Conservation (phyloP, 2,113 vertebrate species). For the Nothocercus julius region DNA sequence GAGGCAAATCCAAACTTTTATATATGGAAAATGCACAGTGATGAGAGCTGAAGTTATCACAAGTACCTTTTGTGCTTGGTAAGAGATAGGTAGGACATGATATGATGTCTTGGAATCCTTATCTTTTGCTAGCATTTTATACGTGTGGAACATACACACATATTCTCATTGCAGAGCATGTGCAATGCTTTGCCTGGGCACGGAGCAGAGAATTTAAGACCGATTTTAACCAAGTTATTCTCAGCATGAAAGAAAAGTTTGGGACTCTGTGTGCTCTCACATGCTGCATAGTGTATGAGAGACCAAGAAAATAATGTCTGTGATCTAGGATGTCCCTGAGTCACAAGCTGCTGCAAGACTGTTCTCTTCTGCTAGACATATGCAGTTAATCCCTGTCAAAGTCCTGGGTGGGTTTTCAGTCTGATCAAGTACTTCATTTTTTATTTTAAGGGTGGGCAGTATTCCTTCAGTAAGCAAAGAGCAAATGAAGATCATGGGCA, state of each 20-base stretch:
- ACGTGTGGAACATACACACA: background rate
- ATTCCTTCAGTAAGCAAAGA: background rate
- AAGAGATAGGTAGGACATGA: background rate
- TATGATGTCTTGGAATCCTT: background rate
- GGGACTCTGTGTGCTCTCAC: too few species aligned
- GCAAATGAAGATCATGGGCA: background rate
- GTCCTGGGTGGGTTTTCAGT: background rate
- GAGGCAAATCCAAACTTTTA: background rate
- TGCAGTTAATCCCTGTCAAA: background rate
- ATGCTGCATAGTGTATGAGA: too few species aligned
- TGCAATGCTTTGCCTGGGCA: too few species aligned
- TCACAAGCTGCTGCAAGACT: too few species aligned
- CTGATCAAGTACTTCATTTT: accelerated
- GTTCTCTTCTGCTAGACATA: background rate
- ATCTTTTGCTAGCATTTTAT: background rate
- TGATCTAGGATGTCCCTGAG: too few species aligned
- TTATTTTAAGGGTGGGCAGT: background rate
- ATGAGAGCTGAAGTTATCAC: background rate
- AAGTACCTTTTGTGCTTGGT: background rate
- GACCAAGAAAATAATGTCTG: too few species aligned
- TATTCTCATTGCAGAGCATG: background rate
- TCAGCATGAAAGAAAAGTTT: too few species aligned
- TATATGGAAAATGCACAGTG: background rate
- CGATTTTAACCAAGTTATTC: too few species aligned
- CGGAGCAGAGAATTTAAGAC: too few species aligned